Evolutionary conservation across 2,888 invertebrate genomes (phyloP), one percentile per base, ranked within the genome.

Genomic region (Leptinotarsa haldemani): DNA sequence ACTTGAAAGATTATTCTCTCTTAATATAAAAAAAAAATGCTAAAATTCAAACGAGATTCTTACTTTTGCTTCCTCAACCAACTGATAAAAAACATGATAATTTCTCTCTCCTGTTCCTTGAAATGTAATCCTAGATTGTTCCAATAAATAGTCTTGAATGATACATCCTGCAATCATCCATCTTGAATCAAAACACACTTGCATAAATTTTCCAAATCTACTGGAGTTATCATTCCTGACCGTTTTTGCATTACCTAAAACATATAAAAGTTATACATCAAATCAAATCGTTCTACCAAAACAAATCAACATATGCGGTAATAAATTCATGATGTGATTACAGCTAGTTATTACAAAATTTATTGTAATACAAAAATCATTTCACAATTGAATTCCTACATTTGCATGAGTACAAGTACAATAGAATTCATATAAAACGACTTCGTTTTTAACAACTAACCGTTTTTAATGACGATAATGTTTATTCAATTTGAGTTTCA

Each of bases 141-240:
- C 97, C 76, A 97, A 89, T 69, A 97, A 89, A 86, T 97, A 97
- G 87, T 97, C 97, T 84, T 97, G 93, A 69, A 97, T 94, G 77
- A 97, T 95, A 82, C 97, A 97, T 20, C 97, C 97, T 80, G 94
- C 94, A 83, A 97, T 97, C 88, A 94, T 94, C 89, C 95, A 95
- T 81, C 94, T 92, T 76, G 91, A 91, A 88, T 97, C 97, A 85
- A 97, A 93, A 84, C 97, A 95, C 9, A 97, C 95, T 88, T 97
- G 97, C 90, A 97, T 97, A 86, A 97, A 97, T 88, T 97, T 97
- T n/a, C 97, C 97, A 87, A 97, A 97, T 13, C 97, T 91, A 53
- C 95, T 95, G 16, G 96, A 96, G 87, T 97, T 97, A 88, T 97
- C 97, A 85, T 97, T 97, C 65, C 97, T 91, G 15, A 97, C 94